Percentiles rank a stretch among this genome's conserved stretches.
Conservation (phyloP, 2,113 vertebrate genomes). For the Peromyscus polionotus region DNA sequence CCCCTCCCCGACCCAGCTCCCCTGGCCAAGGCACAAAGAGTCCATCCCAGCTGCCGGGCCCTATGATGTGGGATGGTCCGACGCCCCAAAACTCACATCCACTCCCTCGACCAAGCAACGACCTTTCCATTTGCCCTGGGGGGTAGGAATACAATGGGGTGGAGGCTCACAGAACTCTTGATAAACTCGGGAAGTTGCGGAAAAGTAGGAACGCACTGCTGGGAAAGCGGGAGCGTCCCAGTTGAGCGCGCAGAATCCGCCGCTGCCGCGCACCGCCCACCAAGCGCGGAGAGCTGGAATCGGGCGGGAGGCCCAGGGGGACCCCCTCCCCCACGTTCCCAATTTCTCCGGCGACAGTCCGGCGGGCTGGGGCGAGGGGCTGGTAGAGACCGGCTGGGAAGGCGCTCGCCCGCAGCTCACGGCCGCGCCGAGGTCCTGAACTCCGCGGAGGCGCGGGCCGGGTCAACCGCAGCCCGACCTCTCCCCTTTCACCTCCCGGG, state of each 20-base stretch:
- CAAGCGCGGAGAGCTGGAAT: not conserved
- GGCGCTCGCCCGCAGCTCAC: not conserved
- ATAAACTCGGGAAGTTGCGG: not conserved
- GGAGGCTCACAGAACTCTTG: not conserved
- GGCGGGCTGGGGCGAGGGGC: conserved; percentile 67
- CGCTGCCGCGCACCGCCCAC: not conserved
- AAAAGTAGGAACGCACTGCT: not conserved
- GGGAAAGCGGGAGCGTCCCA: not conserved
- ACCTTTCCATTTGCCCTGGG: not conserved
- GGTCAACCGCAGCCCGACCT: conserved; percentile 49
- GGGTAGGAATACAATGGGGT: not conserved
- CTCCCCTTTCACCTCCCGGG: conserved; percentile 22
- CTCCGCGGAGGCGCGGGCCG: conserved; percentile 36
- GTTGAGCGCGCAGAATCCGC: accelerated
- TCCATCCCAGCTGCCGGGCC: not conserved
- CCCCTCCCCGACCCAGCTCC: conserved; percentile 19
- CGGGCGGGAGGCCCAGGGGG: not conserved
- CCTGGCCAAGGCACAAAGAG: conserved; percentile 93
- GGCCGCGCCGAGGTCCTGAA: not conserved
- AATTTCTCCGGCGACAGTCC: conserved; percentile 79
- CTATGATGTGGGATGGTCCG: not conserved
- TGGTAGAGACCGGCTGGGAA: not conserved
- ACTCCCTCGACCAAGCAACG: not conserved
- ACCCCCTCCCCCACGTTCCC: conserved; percentile 46
- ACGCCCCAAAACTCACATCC: not conserved